Conservation (phyloP, 1,140 invertebrate genomes). For the Radopholus similis region DNA sequence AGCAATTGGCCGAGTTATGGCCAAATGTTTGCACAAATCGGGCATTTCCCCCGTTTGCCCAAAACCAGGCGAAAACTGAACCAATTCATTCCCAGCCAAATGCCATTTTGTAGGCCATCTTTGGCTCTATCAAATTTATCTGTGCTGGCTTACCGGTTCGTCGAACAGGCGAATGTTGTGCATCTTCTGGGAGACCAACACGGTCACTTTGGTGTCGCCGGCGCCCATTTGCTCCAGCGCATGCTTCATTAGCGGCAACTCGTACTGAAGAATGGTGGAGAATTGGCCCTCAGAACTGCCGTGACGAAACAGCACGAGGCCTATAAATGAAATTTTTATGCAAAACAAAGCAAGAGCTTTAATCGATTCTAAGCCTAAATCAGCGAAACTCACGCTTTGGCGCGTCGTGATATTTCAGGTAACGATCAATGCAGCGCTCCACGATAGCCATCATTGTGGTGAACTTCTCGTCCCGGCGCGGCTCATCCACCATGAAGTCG, state of each 20-base stretch:
- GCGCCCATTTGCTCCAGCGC: slow-evolving; percentile 6
- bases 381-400: too few species aligned
- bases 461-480: slow-evolving; percentile 36
- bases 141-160: neutral
- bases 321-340: too few species aligned
- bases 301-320: slow-evolving; percentile 21
- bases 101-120: too few species aligned
- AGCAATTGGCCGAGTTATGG: neutral
- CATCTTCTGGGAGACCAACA: slow-evolving; percentile 29
- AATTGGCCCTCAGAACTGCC: slow-evolving; percentile 33
- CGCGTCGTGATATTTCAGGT: slow-evolving; percentile 11
- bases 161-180: slow-evolving; percentile 33
- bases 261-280: slow-evolving; percentile 25
- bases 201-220: slow-evolving; percentile 24
- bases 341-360: too few species aligned
- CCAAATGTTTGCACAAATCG: neutral
- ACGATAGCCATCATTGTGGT: slow-evolving; percentile 23
- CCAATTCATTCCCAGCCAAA: neutral
- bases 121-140: neutral
- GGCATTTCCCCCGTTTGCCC: too few species aligned
- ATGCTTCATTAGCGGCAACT: slow-evolving; percentile 26
- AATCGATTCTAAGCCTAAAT: too few species aligned
- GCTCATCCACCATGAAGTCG: slow-evolving; percentile 29
- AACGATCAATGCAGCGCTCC: slow-evolving; percentile 18
- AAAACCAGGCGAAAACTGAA: neutral